Percentiles rank a stretch among this genome's conserved stretches.
Conservation (phyloP, 2,888 invertebrate genomes). For the Limnephilus marmoratus region DNA sequence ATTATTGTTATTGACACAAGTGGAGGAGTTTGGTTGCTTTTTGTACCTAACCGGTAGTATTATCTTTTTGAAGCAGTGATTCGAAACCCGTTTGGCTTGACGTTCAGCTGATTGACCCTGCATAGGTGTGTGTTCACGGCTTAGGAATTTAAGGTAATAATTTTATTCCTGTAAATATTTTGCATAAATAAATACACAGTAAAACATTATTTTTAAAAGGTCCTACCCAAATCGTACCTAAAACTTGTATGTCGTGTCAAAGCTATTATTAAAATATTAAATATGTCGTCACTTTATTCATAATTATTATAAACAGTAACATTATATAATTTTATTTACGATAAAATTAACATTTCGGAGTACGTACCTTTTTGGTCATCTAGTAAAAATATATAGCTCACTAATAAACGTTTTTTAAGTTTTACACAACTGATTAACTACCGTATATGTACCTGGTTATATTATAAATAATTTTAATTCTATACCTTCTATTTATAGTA, state of each 20-base stretch:
- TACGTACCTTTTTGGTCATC: background rate
- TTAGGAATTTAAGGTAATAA: slow-evolving; percentile 12
- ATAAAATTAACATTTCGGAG: background rate
- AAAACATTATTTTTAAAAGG: background rate
- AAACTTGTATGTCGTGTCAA: too few relatives aligned
- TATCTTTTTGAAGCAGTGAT: slow-evolving; percentile 15
- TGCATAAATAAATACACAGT: background rate
- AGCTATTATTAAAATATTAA: too few relatives aligned
- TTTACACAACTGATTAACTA: too few relatives aligned
- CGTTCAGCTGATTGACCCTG: slow-evolving; percentile 17
- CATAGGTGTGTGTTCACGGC: background rate
- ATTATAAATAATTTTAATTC: background rate
- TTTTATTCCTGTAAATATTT: background rate
- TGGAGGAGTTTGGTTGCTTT: slow-evolving; percentile 6
- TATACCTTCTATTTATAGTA: background rate
- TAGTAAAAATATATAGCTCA: too few relatives aligned
- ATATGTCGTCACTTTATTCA: background rate
- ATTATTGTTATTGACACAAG: slow-evolving; percentile 37
- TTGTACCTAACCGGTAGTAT: background rate
- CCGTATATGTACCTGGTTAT: too few relatives aligned
- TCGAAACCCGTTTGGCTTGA: slow-evolving; percentile 23
- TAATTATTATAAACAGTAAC: background rate
- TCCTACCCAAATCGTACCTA: background rate
- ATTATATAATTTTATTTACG: background rate
- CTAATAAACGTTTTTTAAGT: too few relatives aligned